Evolutionary conservation across 2,888 invertebrate genomes (phyloP), one percentile per base, ranked within the genome.

Genomic region (Acleris cristana): DNA sequence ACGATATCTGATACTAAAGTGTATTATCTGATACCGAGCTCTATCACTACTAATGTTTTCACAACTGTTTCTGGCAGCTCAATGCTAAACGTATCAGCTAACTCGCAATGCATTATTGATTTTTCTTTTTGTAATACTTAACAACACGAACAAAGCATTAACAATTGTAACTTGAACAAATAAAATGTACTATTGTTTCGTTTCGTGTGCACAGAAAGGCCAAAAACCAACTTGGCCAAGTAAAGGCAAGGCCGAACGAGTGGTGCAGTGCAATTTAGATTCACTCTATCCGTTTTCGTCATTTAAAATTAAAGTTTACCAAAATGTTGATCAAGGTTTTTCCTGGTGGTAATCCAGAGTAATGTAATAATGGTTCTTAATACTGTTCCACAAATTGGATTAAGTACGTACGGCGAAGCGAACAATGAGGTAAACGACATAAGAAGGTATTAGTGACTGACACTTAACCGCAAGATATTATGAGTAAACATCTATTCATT

Each of bases 181-280:
- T 57, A 26, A 57, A 57, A 58, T 61, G 59, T 73, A 40, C 40
- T 40, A 73, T 78, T 77, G 78, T 80, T 79, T 79, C 74, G 73
- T 77, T 75, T 70, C 66, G 62, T 64, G 65, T 70, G 52, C 21
- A 71, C 76, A 79, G 74, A 80, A 82, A 83, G 79, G 80, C 76
- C 75, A 73, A 79, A 74, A 73, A 65, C 73, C 71, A 77, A 77
- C 68, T 74, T 75, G 73, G 76, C 71, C 76, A 74, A 80, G 79
- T 73, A 76, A 77, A 73, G 60, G 76, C 86, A 86, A 88, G 87
- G 87, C 79, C 82, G 79, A 78, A 72, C 74, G 81, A 84, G 81
- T 81, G 82, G 79, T 74, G 69, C 70, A 71, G 70, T 72, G 71
- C 71, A 73, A 74, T 73, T 75, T 76, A 72, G 69, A 62, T 73